Percentiles rank a stretch among this genome's conserved stretches.
Conservation (phyloP, 1,140 invertebrate genomes). For the Campodea augens region DNA sequence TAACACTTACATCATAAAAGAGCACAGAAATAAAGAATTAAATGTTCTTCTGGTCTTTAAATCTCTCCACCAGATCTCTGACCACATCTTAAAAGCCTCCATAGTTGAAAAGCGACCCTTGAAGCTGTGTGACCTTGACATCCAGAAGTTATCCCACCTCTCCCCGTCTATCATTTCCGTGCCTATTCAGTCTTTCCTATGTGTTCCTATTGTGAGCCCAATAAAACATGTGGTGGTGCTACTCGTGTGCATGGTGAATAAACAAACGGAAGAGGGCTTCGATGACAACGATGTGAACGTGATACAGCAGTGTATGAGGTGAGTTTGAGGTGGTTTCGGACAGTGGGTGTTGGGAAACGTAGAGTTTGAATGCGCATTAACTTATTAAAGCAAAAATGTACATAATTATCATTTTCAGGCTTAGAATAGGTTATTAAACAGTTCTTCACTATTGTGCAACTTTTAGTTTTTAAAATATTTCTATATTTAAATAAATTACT, state of each 20-base stretch:
- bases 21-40: too few relatives aligned
- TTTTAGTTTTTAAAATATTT: too few relatives aligned
- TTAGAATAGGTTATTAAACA: too few relatives aligned
- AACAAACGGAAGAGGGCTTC: slow-evolving; percentile 19
- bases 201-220: slow-evolving; percentile 20
- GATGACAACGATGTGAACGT: slow-evolving; percentile 23
- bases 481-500: too few relatives aligned
- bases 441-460: too few relatives aligned
- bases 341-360: neutral
- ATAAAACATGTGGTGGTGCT: slow-evolving; percentile 17
- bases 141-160: slow-evolving; percentile 14
- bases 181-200: slow-evolving; percentile 18
- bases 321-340: slow-evolving; percentile 4
- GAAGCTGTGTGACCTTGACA: slow-evolving; percentile 18
- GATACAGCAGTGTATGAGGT: slow-evolving; percentile 29
- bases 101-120: slow-evolving; percentile 17
- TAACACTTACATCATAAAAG: too few relatives aligned
- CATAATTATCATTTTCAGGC: too few relatives aligned
- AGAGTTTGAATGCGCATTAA: neutral
- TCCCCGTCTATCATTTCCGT: slow-evolving; percentile 12
- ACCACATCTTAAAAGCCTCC: slow-evolving; percentile 18
- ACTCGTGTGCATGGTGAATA: slow-evolving; percentile 19
- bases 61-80: slow-evolving; percentile 17
- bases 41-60: slow-evolving; percentile 7
- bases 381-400: too few relatives aligned